Conservation (phyloP, 2,113 vertebrate genomes). For the Phoxinus phoxinus region DNA sequence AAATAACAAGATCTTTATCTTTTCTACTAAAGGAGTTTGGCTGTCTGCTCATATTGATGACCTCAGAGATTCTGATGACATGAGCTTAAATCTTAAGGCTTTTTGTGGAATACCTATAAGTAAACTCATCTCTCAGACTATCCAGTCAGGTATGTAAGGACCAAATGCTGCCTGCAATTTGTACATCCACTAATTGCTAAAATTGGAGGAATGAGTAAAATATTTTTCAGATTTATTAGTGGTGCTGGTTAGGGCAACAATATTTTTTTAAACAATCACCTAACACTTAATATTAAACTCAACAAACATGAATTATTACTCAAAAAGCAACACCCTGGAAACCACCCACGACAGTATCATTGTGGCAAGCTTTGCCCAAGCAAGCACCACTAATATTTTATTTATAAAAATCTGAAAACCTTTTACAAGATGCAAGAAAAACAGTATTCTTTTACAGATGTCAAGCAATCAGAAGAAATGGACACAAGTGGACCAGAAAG, state of each 20-base stretch:
- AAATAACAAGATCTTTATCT: neutral
- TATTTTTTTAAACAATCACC: neutral
- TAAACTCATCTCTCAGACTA: constrained; percentile 63
- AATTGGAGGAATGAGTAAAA: neutral
- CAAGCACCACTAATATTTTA: neutral
- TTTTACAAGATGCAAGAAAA: neutral
- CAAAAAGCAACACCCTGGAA: neutral
- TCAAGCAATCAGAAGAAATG: constrained; percentile 34
- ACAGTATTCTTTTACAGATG: constrained; percentile 25
- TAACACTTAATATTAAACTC: neutral
- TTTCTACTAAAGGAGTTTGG: constrained; percentile 68
- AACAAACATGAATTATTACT: neutral
- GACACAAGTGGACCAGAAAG: neutral
- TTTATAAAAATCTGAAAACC: neutral
- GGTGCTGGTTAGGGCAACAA: too few relatives aligned
- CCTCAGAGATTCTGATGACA: constrained; percentile 74
- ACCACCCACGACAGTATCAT: neutral
- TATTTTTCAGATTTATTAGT: too few relatives aligned
- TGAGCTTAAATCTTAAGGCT: constrained; percentile 71
- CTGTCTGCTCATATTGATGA: constrained; percentile 76
- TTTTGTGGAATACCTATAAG: constrained; percentile 75
- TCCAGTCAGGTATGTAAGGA: constrained; percentile 55
- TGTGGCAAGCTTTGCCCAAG: neutral
- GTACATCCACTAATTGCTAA: neutral
- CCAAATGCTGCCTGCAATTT: neutral